Conservation (phyloP, 2,888 invertebrate species). For the Magallana nippona region DNA sequence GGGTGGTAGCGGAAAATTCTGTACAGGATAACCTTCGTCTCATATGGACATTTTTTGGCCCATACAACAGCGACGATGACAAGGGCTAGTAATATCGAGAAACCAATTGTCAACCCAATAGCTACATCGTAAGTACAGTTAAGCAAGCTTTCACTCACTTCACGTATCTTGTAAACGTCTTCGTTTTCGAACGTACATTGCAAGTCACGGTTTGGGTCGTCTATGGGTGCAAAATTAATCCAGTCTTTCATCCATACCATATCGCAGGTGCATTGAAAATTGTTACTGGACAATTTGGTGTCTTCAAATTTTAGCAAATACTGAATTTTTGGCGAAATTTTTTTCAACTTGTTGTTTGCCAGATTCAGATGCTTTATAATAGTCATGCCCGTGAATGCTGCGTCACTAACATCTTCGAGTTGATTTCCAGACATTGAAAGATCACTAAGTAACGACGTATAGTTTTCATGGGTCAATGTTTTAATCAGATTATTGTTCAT, state of each 20-base stretch:
- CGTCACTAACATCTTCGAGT: conserved; percentile 40
- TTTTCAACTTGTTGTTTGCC: conserved; percentile 52
- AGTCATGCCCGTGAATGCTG: conserved; percentile 49
- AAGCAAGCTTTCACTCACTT: conserved; percentile 51
- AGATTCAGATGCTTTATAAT: conserved; percentile 43
- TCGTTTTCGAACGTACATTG: conserved; percentile 49
- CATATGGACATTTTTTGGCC: conserved; percentile 62
- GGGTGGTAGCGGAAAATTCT: conserved; percentile 60
- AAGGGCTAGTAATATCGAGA: conserved; percentile 51
- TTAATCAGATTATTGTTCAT: conserved; percentile 53
- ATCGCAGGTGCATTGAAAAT: conserved; percentile 30
- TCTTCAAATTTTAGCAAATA: conserved; percentile 19
- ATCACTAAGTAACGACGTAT: conserved; percentile 38
- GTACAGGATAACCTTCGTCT: conserved; percentile 58
- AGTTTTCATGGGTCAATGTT: conserved; percentile 45
- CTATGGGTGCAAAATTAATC: conserved; percentile 53
- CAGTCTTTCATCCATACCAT: conserved; percentile 58
- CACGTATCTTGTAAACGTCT: conserved; percentile 48
- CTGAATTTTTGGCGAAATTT: conserved; percentile 52
- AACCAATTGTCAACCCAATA: conserved; percentile 53
- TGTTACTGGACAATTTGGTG: neutral
- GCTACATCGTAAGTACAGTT: conserved; percentile 54
- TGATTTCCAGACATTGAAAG: conserved; percentile 51
- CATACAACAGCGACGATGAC: conserved; percentile 54
- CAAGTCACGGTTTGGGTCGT: conserved; percentile 44